Base-by-base conservation (phyloP, 1,140 invertebrate genomes). In the Apis dorsata region DNA sequence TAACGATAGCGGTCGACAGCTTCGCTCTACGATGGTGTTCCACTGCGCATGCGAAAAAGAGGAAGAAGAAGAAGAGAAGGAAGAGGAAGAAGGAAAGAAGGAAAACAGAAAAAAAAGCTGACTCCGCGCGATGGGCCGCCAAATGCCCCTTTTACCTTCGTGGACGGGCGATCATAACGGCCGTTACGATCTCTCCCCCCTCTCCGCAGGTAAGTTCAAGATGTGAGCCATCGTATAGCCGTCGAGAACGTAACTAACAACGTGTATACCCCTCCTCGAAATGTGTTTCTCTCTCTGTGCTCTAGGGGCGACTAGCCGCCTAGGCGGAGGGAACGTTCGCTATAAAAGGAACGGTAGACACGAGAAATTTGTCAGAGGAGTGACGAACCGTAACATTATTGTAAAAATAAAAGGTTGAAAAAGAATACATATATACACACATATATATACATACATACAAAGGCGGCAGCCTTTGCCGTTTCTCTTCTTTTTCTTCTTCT, bases 321-420 rank as follows among this genome's bases (percentile, higher is more conserved):
- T 88, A 88, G 77, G 68, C 74, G 86, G 86, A 84, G 88, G 74
- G 87, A 85, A 60, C 77, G 80, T 75, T 85, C 68, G 81, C 90
- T 91, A 91, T 91, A 91, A 90, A 91, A 91, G 91, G 86, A 60
- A 49, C 76, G 84, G 73, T 72, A 80, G 85, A 86, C 81, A 85
- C 76, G 70, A 84, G 28, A 60, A 86, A 90, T 87, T 91, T 81
- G 82, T 85, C 91, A 91, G 90, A 91, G 83, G 70, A 89, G 89
- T 88, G 86, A 88, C 86, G 78, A 88, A 79, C 86, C 79, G 85
- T 85, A 85, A 83, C 49, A 44, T 44, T 44, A 44, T 44, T 44
- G 5, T 49, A 87, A 86, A 82, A 89, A 60, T n/a, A 49, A 74
- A 28, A 44, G 53, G 34, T 44, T 7, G 1, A 62, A 62, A 0